phyloP scores from a whole-genome alignment of 2,113 vertebrate genomes.

The Catharus minimus region DNA sequence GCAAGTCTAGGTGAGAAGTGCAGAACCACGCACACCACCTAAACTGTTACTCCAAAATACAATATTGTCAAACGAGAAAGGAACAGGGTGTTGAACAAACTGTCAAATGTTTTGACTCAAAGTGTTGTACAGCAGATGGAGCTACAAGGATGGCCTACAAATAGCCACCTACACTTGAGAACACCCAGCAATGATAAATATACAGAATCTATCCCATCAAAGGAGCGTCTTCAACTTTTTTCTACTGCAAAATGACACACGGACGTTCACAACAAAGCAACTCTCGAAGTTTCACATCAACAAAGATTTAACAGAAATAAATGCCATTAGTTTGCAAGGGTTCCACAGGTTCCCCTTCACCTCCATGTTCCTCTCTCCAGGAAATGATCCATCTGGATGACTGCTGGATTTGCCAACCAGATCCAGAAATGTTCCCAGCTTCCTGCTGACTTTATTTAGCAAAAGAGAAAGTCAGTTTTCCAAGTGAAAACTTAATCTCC shows the following conservation, averaged over 20 bases:
- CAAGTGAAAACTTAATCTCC: neutral
- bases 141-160: constrained; percentile 11
- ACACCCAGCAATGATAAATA: constrained; percentile 5
- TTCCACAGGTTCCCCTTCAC: neutral
- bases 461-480: neutral
- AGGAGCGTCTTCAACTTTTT: neutral
- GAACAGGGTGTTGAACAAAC: constrained; percentile 18
- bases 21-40: neutral
- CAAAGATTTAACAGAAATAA: neutral
- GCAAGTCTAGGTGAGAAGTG: neutral
- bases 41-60: constrained; percentile 14
- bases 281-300: neutral
- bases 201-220: neutral
- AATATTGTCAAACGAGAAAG: neutral
- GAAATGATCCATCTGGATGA: neutral
- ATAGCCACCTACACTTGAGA: constrained; percentile 32
- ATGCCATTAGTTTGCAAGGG: neutral
- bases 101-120: constrained; percentile 49
- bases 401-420: neutral
- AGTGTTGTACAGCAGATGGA: constrained; percentile 51
- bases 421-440: neutral
- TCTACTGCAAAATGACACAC: neutral
- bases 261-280: neutral
- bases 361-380: neutral
- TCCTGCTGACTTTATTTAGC: neutral